Evolutionary conservation across 2,888 invertebrate species (phyloP).

Genomic region (Drosophila neonasuta): DNA sequence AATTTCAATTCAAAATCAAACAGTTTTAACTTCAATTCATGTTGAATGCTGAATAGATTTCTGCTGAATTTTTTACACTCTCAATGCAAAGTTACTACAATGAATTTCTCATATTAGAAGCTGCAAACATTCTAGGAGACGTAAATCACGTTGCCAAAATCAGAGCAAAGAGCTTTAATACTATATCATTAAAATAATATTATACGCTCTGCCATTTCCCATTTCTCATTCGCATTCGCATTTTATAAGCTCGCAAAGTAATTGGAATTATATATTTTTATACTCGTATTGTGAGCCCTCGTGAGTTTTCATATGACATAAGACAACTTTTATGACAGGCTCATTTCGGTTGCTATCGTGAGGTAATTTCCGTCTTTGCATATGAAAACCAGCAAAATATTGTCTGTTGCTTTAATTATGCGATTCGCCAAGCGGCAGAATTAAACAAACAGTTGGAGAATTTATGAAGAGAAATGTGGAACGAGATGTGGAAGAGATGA

Average conservation of each 20-base stretch:
- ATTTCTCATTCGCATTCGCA: neutral
- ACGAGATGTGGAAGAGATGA: slow-evolving; percentile 19
- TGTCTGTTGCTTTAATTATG: slow-evolving; percentile 28
- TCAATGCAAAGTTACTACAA: neutral
- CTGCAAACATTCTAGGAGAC: neutral
- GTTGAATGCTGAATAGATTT: neutral
- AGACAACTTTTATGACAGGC: slow-evolving; percentile 35
- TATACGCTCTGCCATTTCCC: slow-evolving; percentile 1
- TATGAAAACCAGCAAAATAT: slow-evolving; percentile 10
- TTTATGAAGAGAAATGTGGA: slow-evolving; percentile 1
- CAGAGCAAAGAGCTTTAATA: neutral
- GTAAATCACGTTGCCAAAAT: neutral
- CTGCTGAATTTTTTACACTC: slow-evolving; percentile 4
- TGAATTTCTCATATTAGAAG: neutral
- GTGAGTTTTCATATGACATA: slow-evolving; percentile 24
- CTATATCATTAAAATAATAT: slow-evolving; percentile 3
- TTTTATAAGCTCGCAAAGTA: slow-evolving; percentile 15
- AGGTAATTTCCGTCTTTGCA: slow-evolving; percentile 20
- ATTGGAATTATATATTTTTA: slow-evolving; percentile 22
- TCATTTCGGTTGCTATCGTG: slow-evolving; percentile 21
- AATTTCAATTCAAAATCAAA: neutral
- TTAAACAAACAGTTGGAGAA: slow-evolving; percentile 25
- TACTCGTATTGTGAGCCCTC: slow-evolving; percentile 3
- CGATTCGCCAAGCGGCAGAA: slow-evolving; percentile 18
- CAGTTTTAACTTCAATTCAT: neutral